Conservation (phyloP, 2,797 vertebrate species). For the Argyrosomus regius region DNA sequence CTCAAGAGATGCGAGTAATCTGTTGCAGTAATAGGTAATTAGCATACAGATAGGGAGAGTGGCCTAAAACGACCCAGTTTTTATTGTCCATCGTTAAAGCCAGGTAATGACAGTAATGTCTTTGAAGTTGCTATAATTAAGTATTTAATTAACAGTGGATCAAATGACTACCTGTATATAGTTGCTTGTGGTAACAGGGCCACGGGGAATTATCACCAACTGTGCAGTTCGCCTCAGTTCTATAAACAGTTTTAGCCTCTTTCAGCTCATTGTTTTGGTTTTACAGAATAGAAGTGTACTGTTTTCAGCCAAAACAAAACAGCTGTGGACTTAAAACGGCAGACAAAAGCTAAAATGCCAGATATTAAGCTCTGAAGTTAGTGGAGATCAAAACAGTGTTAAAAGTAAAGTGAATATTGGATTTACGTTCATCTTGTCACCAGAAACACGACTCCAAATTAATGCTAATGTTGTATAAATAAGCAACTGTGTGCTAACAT, state of each 20-base stretch:
- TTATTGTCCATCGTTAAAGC: conserved; percentile 30
- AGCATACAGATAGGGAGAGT: conserved; percentile 18
- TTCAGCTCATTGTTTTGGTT: neutral
- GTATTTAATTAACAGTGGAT: conserved; percentile 23
- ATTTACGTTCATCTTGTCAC: neutral
- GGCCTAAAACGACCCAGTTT: conserved; percentile 27
- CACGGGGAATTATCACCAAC: neutral
- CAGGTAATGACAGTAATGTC: conserved; percentile 29
- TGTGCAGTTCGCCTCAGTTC: neutral
- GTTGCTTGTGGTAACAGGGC: neutral
- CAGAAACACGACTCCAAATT: neutral
- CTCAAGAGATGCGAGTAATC: conserved; percentile 10
- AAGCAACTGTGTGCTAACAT: neutral
- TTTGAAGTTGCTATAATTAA: conserved; percentile 31
- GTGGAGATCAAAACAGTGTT: conserved; percentile 4
- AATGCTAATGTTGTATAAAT: neutral
- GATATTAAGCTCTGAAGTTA: too few relatives aligned
- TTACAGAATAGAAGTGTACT: neutral
- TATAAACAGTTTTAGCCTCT: neutral
- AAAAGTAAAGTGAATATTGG: neutral
- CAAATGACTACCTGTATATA: neutral
- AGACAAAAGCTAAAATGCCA: too few relatives aligned
- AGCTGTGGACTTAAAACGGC: too few relatives aligned
- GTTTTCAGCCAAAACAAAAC: too few relatives aligned
- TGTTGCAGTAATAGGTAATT: conserved; percentile 12